Evolutionary conservation across 2,113 vertebrate genomes (phyloP).

Genomic region (Larimichthys crocea): DNA sequence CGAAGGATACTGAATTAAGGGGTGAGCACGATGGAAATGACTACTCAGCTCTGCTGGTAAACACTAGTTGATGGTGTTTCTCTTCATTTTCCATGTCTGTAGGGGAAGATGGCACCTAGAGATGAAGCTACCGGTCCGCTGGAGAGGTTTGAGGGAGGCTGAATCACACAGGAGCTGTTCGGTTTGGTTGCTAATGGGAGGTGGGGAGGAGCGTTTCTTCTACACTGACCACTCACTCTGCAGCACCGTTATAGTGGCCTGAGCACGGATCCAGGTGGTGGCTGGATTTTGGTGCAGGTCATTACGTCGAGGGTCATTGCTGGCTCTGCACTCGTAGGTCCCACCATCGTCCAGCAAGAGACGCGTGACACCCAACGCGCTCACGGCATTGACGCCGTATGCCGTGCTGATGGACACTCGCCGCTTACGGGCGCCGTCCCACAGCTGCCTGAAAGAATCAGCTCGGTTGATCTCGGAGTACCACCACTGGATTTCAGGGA

Average conservation of each 20-base stretch:
- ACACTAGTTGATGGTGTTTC: conserved; percentile 17
- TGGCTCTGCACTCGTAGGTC: conserved; percentile 98
- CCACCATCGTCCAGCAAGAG: conserved; percentile 93
- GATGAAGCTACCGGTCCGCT: conserved; percentile 48
- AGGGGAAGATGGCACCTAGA: conserved; percentile 41
- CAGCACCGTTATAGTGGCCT: conserved; percentile 96
- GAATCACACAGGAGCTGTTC: conserved; percentile 39
- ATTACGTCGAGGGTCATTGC: conserved; percentile 96
- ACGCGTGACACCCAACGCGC: conserved; percentile 91
- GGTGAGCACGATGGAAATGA: conserved; percentile 13
- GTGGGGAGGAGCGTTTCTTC: conserved; percentile 10
- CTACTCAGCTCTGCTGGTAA: conserved; percentile 13
- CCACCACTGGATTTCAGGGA: conserved; percentile 99
- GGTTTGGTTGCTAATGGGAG: neutral
- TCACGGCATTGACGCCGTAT: conserved; percentile 92
- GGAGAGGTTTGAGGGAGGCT: conserved; percentile 51
- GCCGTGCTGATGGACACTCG: conserved; percentile 94
- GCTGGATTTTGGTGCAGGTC: conserved; percentile 95
- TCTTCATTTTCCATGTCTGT: conserved; percentile 25
- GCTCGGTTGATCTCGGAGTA: conserved; percentile 96
- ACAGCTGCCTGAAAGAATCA: conserved; percentile 97
- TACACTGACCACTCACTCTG: conserved; percentile 93
- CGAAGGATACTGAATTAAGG: conserved; percentile 20
- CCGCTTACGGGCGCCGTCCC: conserved; percentile 93
- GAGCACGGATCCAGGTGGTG: conserved; percentile 97